phyloP scores from a whole-genome alignment of 35 echinoderm and acorn worm genomes.

The Ophiothrix spiculata region DNA sequence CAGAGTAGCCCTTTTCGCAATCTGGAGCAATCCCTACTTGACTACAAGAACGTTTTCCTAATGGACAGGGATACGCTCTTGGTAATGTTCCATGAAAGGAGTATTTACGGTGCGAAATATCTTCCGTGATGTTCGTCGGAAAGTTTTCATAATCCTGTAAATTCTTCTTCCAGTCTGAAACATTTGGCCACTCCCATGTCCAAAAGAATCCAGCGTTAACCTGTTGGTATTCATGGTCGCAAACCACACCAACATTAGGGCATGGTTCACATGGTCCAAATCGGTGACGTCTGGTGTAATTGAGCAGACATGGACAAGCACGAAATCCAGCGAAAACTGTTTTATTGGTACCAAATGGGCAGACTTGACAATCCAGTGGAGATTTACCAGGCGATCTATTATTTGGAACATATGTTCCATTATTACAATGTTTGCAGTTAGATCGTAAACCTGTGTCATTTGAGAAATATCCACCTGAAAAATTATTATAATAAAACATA shows the following conservation, averaged over 20 bases:
- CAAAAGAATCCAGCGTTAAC: conserved; percentile 25
- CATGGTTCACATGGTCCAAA: conserved; percentile 45
- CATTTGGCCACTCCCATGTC: conserved; percentile 39
- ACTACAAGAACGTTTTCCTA: background rate
- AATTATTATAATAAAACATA: no score
- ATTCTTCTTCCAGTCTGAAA: background rate
- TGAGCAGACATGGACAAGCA: conserved; percentile 50
- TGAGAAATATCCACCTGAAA: conserved; percentile 54
- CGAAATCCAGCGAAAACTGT: conserved; percentile 19
- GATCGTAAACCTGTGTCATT: conserved; percentile 38
- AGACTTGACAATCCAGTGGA: conserved; percentile 32
- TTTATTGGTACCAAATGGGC: conserved; percentile 50
- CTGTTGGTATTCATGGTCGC: conserved; percentile 19
- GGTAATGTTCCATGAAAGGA: conserved; percentile 24
- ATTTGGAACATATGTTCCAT: conserved; percentile 28
- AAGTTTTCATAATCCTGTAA: conserved; percentile 23
- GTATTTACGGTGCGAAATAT: background rate
- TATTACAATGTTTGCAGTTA: conserved; percentile 44
- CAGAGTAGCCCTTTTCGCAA: conserved; percentile 26
- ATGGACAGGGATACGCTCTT: conserved; percentile 22
- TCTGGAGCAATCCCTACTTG: background rate
- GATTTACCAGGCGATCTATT: background rate
- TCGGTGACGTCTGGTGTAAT: conserved; percentile 29
- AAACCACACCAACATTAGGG: conserved; percentile 17
- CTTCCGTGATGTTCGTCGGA: background rate